Base-by-base conservation (phyloP, 2,888 invertebrate genomes). In the Drosophila limbata region DNA sequence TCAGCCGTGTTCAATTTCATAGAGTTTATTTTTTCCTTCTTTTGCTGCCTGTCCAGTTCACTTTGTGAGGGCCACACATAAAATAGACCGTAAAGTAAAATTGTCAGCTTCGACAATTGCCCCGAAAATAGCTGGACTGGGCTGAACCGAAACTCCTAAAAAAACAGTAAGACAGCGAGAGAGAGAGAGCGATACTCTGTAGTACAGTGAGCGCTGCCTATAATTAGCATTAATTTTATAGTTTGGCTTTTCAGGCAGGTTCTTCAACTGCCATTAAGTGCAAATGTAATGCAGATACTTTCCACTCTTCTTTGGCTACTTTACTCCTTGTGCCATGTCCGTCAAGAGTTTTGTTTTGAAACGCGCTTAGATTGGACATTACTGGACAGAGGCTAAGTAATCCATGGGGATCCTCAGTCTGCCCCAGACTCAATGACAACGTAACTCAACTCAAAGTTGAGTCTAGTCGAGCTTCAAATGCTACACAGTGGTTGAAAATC, bases 151-250 rank as follows among this genome's bases (percentile, higher is more conserved):
- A 65, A 63, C 47, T 63, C 42, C 37, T 39, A 35, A 33, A 39
- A 39, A 53, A 33, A 40, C 52, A 35, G 48, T n/a, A 9, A 13
- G 13, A 40, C 52, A 35, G 44, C 25, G n/a, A 21, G 13, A 25
- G 13, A 25, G 21, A 57, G n/a, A 21, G 13, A 25, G 13, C n/a
- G 21, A 57, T 15, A 51, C 47, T 68, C 39, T 11, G 55, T 33
- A 56, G 28, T 56, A 48, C 68, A 21, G 64, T 56, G 25, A 79
- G 66, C 66, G 44, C 64, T 73, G 79, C 56, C 84, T 77, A 75
- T 82, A 81, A 86, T 89, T 86, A 87, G 78, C 74, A 82, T 88
- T 84, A 63, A 75, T 82, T 87, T 87, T 74, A 87, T 76, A 81
- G 87, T 74, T 79, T 59, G 55, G 68, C 66, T 74, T 51, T 53